A percentile compares a stretch with the other conserved stretches of the same genome.
These are phyloP conservation scores for Leptinotarsa peninsularis DNA, from an alignment of 2,888 invertebrate genomes.

Conservation along the genomic window DNA sequence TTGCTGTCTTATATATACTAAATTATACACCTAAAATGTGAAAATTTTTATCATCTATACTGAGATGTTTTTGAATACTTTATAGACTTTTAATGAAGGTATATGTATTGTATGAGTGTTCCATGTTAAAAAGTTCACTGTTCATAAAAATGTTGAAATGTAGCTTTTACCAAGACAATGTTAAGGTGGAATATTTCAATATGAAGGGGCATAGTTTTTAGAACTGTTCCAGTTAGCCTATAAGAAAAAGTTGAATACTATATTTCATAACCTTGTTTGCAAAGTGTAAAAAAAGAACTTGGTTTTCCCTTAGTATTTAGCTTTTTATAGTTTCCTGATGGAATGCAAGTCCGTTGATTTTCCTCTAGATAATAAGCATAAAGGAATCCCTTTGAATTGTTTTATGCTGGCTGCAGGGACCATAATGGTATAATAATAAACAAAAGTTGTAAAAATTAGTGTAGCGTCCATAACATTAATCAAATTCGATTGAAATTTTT, in stretches of 20 bases:
- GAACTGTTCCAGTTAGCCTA: background rate
- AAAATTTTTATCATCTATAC: conserved; percentile 44
- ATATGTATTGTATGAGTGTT: conserved; percentile 37
- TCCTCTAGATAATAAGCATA: conserved; percentile 8
- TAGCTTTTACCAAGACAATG: conserved; percentile 10
- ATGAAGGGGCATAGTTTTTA: conserved; percentile 13
- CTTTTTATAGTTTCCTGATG: background rate
- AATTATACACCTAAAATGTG: conserved; percentile 45
- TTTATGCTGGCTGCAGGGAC: conserved; percentile 46
- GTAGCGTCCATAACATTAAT: background rate
- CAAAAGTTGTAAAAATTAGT: conserved; percentile 22
- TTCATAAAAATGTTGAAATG: conserved; percentile 28
- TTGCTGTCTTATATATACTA: conserved; percentile 51
- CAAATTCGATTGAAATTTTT: background rate
- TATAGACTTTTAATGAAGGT: conserved; percentile 35
- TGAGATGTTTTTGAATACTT: conserved; percentile 50
- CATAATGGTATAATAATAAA: conserved; percentile 31
- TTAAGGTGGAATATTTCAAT: conserved; percentile 30
- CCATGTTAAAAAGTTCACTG: conserved; percentile 36
- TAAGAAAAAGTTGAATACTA: conserved; percentile 8
- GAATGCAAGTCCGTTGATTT: background rate
- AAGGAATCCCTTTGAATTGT: conserved; percentile 20
- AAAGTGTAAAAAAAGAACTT: background rate
- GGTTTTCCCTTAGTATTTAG: background rate
- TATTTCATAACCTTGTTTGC: background rate